Evolutionary conservation across 1,140 invertebrate species (phyloP), one percentile per base, ranked within the genome.

Genomic region (Kradibia gibbosae): DNA sequence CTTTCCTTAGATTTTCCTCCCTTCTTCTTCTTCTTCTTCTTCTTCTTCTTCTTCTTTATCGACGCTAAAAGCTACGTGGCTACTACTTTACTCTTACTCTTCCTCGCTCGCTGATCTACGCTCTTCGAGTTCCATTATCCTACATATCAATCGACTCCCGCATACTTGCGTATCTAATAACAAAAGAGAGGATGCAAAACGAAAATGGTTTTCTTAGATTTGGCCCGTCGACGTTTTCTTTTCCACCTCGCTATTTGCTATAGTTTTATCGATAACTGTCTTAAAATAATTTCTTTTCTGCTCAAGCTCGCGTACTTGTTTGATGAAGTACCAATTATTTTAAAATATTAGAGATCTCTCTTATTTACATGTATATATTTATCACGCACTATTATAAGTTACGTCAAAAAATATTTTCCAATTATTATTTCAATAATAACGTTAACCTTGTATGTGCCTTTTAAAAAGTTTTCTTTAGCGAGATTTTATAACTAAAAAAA

Each of bases 81-180:
- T 15, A 7, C 57, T 62, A 25, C 15, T 25, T 62, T 25, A 10
- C 57, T 62, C 57, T 57, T 20, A 13, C 53, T 57, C 53, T 57
- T 4, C 22, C 53, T 25, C 42, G 13, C 42, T 11, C 15, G 13
- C 5, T 20, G 50, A n/a, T n/a, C n/a, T 17, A 53, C 10, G 20
- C 15, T 67, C 20, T 3, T 67, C 34, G 22, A 22, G 15, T n/a
- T n/a, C n/a, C 20, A 34, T 10, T 34, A 60, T 17, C 8, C 28
- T 20, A 62, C 1, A 39, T 15, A 10, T n/a, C 28, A 34, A 36
- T 15, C 31, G 15, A n/a, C 34, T 11, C 8, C 39, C 25, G 13
- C 70, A 45, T n/a, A n/a, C 28, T 73, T 31, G 36, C 48, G 48
- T 73, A 73, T 55, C 55, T 55, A 50, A 73, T 73, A 73, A 50